A percentile compares a stretch with the other conserved stretches of the same genome.
Evolutionary conservation across 2,797 vertebrate species (phyloP).

Genomic region (Numenius phaeopus): DNA sequence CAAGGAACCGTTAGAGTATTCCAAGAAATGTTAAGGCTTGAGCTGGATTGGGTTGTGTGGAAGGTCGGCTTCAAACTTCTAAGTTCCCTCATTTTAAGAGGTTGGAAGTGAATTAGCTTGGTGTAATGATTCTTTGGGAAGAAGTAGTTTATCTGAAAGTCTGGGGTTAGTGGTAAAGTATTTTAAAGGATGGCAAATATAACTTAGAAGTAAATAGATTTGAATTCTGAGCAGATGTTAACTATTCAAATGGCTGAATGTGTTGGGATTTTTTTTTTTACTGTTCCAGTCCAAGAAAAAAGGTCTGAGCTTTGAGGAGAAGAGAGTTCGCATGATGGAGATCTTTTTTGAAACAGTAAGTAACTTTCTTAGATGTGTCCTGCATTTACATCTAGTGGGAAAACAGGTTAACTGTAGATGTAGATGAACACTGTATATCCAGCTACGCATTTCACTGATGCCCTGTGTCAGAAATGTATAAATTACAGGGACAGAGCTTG

Average conservation of each 20-base stretch:
- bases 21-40: neutral
- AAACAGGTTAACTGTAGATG: neutral
- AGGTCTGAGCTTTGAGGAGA: conserved; percentile 95
- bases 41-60: neutral
- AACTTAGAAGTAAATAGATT: neutral
- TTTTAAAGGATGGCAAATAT: neutral
- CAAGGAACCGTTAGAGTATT: neutral
- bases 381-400: neutral
- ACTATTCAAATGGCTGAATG: neutral
- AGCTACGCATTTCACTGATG: neutral
- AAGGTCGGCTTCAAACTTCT: neutral
- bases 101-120: neutral
- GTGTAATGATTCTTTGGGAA: neutral
- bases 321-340: conserved; percentile 96
- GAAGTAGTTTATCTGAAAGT: neutral
- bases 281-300: conserved; percentile 93
- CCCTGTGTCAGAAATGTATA: neutral
- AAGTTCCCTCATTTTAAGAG: neutral
- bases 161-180: neutral
- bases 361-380: conserved; percentile 64
- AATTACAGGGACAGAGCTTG: neutral
- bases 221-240: neutral
- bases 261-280: neutral
- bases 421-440: neutral
- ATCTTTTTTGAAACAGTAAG: conserved; percentile 97